Conservation (phyloP, 2,113 vertebrate genomes). For the Pelmatolapia mariae region DNA sequence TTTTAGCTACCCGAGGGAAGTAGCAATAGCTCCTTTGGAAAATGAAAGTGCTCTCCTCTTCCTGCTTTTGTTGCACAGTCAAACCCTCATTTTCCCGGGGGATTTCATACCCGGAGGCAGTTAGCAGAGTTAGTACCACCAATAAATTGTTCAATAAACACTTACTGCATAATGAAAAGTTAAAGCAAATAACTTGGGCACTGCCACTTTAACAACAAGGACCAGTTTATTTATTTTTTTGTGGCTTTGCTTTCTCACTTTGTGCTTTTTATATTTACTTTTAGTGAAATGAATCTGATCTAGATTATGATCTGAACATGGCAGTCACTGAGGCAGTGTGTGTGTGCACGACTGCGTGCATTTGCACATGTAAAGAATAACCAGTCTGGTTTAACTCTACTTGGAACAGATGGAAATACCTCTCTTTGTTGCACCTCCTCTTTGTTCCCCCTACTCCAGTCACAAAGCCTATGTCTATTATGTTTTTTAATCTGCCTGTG, state of each 20-base stretch:
- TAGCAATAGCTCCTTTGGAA: background rate
- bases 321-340: background rate
- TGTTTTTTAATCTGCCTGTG: constrained; percentile 20
- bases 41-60: background rate
- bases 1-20: background rate
- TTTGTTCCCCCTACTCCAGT: constrained; percentile 15
- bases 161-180: background rate
- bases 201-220: background rate
- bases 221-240: background rate
- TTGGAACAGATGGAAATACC: constrained; percentile 23
- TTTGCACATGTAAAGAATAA: background rate
- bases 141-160: background rate
- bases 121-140: background rate
- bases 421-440: constrained; percentile 13
- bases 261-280: background rate
- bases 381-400: background rate
- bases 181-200: background rate
- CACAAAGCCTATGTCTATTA: constrained; percentile 15
- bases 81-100: background rate
- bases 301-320: background rate
- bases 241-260: background rate
- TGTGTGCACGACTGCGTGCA: background rate
- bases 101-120: background rate
- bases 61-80: background rate
- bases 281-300: background rate